Evolutionary conservation across 2,888 invertebrate genomes (phyloP).

Genomic region (Hyalella azteca): DNA sequence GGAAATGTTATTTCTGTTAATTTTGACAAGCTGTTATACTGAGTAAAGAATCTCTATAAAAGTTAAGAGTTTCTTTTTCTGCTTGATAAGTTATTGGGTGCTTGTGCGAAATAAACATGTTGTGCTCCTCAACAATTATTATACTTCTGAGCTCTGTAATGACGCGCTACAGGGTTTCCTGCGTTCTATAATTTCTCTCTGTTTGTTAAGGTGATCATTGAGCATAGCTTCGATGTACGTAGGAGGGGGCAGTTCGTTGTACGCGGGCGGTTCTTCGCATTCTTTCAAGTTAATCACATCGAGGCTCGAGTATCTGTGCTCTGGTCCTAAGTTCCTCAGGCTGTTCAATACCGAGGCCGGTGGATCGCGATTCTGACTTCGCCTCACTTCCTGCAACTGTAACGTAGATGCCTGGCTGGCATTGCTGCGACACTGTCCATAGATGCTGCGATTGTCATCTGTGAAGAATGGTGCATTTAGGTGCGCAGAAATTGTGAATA

Average conservation of each 20-base stretch:
- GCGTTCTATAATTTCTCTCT: neutral
- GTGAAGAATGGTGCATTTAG: too few species aligned
- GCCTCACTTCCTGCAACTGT: neutral
- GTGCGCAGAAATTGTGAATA: too few species aligned
- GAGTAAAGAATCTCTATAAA: too few species aligned
- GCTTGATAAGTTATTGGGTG: too few species aligned
- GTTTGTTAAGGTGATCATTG: slow-evolving; percentile 21
- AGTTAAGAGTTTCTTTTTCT: too few species aligned
- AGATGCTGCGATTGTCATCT: too few species aligned
- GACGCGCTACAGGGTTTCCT: neutral
- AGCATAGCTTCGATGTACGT: slow-evolving; percentile 30
- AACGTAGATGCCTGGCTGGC: neutral
- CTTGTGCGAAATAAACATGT: too few species aligned
- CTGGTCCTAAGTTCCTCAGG: neutral
- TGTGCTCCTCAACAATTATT: neutral
- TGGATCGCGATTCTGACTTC: neutral
- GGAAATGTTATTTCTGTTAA: too few species aligned
- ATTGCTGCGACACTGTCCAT: neutral
- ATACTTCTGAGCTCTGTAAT: neutral
- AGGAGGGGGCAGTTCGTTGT: slow-evolving; percentile 10
- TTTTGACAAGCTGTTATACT: too few species aligned
- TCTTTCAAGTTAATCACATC: neutral
- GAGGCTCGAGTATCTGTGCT: neutral
- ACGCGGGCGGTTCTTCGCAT: slow-evolving; percentile 10
- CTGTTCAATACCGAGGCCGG: neutral